Base-by-base conservation (phyloP, 2,888 invertebrate genomes). In the Habroteleia sp. region DNA sequence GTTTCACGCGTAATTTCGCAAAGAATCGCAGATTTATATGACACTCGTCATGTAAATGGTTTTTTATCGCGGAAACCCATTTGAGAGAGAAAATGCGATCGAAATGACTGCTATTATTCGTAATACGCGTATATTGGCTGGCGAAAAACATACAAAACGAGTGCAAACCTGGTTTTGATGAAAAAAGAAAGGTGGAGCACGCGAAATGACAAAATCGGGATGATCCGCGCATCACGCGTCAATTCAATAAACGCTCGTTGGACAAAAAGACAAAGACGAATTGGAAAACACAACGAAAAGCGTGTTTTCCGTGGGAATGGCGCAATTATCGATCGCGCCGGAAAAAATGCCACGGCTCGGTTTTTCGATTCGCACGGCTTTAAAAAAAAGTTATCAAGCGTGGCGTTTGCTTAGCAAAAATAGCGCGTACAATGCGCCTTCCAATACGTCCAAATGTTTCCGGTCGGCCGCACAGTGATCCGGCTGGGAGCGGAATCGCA, bases 371-470 rank as follows among this genome's bases (percentile, higher is more conserved):
- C 69, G 50, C 69, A 69, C 60, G 44, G 37, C 17, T 48, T 46
- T 58, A 52, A 37, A n/a, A 16, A 8, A 31, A 41, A 52, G 58
- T 74, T 74, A 76, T 75, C 76, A 65, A 63, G 69, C 76, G 66
- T 46, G 68, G 63, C 42, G 52, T 77, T 73, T 75, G 75, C 78
- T 78, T 77, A 76, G 78, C 77, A 77, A 80, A 78, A 77, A 74
- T 77, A 76, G 69, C 74, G 68, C 58, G 37, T 62, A 83, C 81
- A 83, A 81, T 79, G 74, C 78, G 77, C 79, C 78, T 82, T 80
- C 82, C 83, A 82, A 85, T 86, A 84, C 84, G 86, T 83, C 82
- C 81, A 82, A 85, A 84, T 83, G 83, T 86, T 87, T 87, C 83
- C 84, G 83, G 78, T 80, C 77, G 84, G 80, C 71, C 80, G 84